Conservation (phyloP, 2,888 invertebrate genomes). For the Tromatobia lineatoria region DNA sequence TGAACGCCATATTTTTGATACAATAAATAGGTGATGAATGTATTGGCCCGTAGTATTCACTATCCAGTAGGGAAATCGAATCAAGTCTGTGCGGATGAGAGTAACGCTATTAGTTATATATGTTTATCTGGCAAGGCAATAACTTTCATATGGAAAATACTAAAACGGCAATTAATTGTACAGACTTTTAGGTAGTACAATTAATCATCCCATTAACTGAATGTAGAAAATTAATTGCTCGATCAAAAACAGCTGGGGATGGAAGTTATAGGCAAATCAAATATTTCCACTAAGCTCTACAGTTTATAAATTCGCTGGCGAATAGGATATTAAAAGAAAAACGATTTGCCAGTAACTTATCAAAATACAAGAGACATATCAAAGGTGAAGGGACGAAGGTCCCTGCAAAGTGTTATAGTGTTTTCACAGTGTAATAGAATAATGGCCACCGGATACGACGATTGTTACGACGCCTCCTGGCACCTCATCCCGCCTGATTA, state of each 20-base stretch:
- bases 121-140: not conserved
- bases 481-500: slow-evolving; percentile 91
- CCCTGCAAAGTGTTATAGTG: slow-evolving; percentile 53
- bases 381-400: slow-evolving; percentile 28
- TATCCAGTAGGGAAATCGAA: slow-evolving; percentile 75
- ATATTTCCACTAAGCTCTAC: not conserved
- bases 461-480: slow-evolving; percentile 90
- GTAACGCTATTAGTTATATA: not conserved
- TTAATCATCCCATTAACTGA: not conserved
- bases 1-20: slow-evolving; percentile 84
- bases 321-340: not conserved
- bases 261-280: not conserved
- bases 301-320: not conserved
- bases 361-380: not conserved
- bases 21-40: slow-evolving; percentile 84
- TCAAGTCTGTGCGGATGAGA: slow-evolving; percentile 67
- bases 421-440: slow-evolving; percentile 74
- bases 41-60: slow-evolving; percentile 76
- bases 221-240: no score
- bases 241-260: not conserved
- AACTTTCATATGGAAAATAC: not conserved
- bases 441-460: slow-evolving; percentile 88
- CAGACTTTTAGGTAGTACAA: not conserved
- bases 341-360: not conserved
- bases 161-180: not conserved